These are phyloP conservation scores for Echiichthys vipera DNA, from an alignment of 2,797 vertebrate genomes.

Conservation along the genomic window DNA sequence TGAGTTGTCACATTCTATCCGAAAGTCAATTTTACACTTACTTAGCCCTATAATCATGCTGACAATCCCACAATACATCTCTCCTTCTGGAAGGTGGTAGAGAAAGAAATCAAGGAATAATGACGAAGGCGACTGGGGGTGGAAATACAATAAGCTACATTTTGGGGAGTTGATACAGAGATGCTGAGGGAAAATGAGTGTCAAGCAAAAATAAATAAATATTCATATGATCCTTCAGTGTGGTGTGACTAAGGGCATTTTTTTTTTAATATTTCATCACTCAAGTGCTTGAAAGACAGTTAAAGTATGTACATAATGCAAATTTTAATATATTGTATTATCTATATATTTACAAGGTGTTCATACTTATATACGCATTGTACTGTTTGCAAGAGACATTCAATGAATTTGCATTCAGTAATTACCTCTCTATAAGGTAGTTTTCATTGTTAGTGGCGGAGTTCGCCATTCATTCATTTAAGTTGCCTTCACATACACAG, in stretches of 20 bases:
- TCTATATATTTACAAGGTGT: neutral
- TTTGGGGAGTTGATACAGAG: constrained; percentile 26
- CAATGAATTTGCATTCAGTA: neutral
- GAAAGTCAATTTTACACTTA: constrained; percentile 81
- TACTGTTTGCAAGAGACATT: neutral
- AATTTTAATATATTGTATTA: neutral
- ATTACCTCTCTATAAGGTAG: neutral
- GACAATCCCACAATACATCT: constrained; percentile 66
- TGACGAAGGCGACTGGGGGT: neutral
- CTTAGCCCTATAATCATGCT: constrained; percentile 76
- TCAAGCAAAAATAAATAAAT: constrained; percentile 10
- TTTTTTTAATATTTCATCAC: neutral
- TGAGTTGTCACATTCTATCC: constrained; percentile 66
- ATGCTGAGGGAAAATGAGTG: constrained; percentile 13
- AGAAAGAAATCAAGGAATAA: constrained; percentile 25
- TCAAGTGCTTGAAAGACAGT: neutral
- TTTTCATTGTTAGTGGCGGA: neutral
- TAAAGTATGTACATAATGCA: neutral
- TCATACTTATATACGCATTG: neutral
- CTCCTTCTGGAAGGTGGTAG: constrained; percentile 31
- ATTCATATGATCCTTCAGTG: neutral
- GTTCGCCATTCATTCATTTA: neutral
- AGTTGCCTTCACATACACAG: neutral
- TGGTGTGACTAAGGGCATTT: neutral
- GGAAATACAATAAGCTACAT: constrained; percentile 10